Conservation (phyloP, 2,113 vertebrate species). For the Monarcha castaneiventris region DNA sequence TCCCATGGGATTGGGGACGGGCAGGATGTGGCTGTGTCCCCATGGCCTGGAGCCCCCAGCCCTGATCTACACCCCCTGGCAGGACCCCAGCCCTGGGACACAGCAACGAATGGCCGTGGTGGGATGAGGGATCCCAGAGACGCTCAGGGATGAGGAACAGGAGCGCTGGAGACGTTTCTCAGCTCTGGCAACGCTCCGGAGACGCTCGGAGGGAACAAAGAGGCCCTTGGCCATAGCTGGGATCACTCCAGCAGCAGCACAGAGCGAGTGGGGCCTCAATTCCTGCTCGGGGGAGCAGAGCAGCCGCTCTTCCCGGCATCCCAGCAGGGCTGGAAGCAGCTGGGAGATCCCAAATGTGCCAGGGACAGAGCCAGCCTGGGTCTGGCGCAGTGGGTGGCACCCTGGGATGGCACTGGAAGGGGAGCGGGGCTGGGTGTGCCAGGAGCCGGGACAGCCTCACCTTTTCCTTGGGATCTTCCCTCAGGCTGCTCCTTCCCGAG, state of each 20-base stretch:
- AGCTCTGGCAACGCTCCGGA: neutral
- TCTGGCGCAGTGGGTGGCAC: fast-evolving
- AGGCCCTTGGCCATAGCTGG: conserved; percentile 8
- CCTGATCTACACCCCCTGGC: neutral
- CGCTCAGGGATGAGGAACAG: fast-evolving
- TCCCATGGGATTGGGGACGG: neutral
- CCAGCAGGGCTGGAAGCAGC: neutral
- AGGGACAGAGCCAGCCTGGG: neutral
- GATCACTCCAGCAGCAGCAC: neutral
- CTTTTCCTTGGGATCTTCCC: conserved; percentile 47
- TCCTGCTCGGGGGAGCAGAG: neutral
- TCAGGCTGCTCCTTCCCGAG: neutral
- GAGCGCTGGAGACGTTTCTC: neutral
- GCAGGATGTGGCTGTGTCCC: fast-evolving
- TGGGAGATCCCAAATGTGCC: fast-evolving
- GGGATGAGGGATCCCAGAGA: neutral
- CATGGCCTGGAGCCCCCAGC: fast-evolving
- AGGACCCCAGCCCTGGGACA: neutral
- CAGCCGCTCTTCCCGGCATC: neutral
- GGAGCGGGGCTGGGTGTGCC: fast-evolving
- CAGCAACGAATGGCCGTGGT: fast-evolving
- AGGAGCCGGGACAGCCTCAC: neutral
- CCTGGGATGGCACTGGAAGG: neutral
- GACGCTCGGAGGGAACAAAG: neutral
- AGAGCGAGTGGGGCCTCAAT: neutral